These are phyloP conservation scores for Orchesella flavescens DNA, from an alignment of 2,888 invertebrate genomes.

Conservation along the genomic window DNA sequence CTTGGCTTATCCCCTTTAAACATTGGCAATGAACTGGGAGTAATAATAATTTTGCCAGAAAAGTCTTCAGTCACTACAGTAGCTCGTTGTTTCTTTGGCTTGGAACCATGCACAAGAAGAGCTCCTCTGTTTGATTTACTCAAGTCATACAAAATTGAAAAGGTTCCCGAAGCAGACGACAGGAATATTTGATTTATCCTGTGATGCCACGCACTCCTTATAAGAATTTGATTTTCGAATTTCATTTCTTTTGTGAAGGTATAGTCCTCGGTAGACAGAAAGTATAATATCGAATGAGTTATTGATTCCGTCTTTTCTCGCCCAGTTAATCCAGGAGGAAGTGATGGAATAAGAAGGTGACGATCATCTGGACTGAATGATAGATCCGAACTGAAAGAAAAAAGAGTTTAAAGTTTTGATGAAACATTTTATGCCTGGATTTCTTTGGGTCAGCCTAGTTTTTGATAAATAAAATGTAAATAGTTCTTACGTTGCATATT, in stretches of 20 bases:
- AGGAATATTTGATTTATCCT: constrained; percentile 97
- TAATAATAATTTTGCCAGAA: constrained; percentile 93
- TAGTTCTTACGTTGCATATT: constrained; percentile 81
- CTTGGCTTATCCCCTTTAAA: constrained; percentile 93
- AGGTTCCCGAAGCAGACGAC: constrained; percentile 91
- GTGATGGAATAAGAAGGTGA: constrained; percentile 67
- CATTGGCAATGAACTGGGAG: constrained; percentile 95
- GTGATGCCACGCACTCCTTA: constrained; percentile 95
- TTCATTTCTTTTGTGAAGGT: constrained; percentile 63
- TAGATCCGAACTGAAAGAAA: constrained; percentile 77
- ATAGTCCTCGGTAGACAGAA: constrained; percentile 65
- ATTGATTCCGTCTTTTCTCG: constrained; percentile 66
- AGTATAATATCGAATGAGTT: constrained; percentile 64
- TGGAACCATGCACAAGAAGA: constrained; percentile 89
- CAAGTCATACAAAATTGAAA: constrained; percentile 93
- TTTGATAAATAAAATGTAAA: too few species aligned
- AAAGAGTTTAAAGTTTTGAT: not conserved
- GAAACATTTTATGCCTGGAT: too few species aligned
- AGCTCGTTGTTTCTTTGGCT: constrained; percentile 84
- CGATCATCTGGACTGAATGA: constrained; percentile 94
- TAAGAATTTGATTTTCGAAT: constrained; percentile 77
- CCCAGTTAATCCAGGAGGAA: constrained; percentile 68
- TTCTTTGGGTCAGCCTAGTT: too few species aligned
- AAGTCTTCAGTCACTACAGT: constrained; percentile 81
- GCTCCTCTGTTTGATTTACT: constrained; percentile 91